Evolutionary conservation across 2,113 vertebrate genomes (phyloP).

Genomic region (Charina bottae): DNA sequence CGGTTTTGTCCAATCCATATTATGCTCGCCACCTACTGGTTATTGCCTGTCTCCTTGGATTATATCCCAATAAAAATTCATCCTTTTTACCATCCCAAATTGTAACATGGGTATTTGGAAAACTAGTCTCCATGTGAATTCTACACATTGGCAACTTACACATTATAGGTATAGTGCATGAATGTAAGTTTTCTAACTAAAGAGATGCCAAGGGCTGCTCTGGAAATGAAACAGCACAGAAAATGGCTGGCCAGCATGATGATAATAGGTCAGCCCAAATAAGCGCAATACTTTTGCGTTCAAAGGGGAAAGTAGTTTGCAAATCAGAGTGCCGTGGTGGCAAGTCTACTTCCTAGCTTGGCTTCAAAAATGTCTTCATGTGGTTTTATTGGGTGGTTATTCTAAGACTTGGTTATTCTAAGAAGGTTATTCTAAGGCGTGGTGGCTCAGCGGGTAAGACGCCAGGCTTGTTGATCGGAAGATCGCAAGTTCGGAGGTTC

Average conservation of each 20-base stretch:
- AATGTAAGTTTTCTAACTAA: neutral
- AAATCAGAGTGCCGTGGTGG: neutral
- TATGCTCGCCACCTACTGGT: constrained; percentile 77
- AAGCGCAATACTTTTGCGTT: neutral
- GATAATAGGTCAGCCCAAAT: constrained; percentile 1
- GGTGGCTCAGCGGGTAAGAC: too few relatives aligned
- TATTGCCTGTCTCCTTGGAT: neutral
- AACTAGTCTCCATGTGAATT: neutral
- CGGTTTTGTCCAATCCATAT: constrained; percentile 52
- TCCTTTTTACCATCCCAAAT: neutral
- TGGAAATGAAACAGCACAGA: neutral
- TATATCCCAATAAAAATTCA: neutral
- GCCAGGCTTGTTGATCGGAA: too few relatives aligned
- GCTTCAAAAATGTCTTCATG: too few relatives aligned
- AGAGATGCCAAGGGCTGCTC: neutral
- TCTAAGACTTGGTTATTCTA: too few relatives aligned
- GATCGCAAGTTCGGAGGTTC: too few relatives aligned
- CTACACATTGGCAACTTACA: neutral
- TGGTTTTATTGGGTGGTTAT: neutral
- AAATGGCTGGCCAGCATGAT: neutral
- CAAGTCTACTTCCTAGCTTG: neutral
- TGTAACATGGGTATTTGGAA: neutral
- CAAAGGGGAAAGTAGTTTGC: fast-evolving
- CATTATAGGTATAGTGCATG: too few relatives aligned
- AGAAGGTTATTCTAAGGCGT: too few relatives aligned